A percentile compares a stretch with the other conserved stretches of the same genome.
Conservation (phyloP, 2,797 vertebrate species). For the Australoheros facetus region DNA sequence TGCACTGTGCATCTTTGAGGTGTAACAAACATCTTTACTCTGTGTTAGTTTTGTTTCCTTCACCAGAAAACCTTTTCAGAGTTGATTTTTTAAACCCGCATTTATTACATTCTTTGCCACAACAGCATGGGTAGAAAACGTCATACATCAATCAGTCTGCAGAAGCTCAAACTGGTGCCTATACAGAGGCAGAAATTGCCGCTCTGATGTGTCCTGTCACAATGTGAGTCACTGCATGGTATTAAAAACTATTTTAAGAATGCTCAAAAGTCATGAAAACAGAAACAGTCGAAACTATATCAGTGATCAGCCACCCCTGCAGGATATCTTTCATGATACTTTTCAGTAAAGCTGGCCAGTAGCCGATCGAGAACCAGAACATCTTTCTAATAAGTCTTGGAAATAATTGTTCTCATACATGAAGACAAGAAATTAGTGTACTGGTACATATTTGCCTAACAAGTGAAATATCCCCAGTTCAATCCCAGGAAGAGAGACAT, state of each 20-base stretch:
- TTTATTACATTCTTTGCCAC: background rate
- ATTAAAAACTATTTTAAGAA: constrained; percentile 8
- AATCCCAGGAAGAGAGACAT: background rate
- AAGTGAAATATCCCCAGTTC: background rate
- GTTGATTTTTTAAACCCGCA: background rate
- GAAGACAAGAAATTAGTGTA: background rate
- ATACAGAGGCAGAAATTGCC: background rate
- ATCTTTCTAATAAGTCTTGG: background rate
- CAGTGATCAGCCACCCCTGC: background rate
- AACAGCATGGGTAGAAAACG: background rate
- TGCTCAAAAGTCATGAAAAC: background rate
- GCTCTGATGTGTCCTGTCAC: background rate
- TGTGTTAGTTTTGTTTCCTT: background rate
- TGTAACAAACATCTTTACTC: background rate
- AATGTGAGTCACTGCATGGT: background rate
- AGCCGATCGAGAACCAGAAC: background rate
- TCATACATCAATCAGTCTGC: background rate
- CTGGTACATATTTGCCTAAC: background rate
- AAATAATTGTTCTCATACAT: background rate
- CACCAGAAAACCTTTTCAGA: background rate
- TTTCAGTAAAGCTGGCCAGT: background rate
- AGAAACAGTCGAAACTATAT: background rate
- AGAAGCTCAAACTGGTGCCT: background rate
- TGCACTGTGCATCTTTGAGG: background rate
- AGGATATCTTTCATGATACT: background rate